These are phyloP conservation scores for Dinocampus coccinellae DNA, from an alignment of 2,888 invertebrate genomes.

Conservation along the genomic window DNA sequence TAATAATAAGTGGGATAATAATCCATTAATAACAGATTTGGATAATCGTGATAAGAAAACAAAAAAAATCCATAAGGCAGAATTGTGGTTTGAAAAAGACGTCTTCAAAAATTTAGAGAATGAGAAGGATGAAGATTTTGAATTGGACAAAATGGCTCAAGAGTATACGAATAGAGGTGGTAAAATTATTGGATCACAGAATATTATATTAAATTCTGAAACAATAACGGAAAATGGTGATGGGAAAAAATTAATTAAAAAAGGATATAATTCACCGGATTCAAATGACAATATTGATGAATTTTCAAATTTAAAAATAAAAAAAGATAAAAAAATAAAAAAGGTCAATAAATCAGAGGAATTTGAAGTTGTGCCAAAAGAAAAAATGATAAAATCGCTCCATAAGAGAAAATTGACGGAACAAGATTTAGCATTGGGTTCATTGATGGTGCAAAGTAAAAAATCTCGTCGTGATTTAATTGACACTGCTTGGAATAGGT, in stretches of 20 bases:
- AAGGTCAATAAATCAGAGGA: slow-evolving; percentile 72
- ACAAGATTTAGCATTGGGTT: slow-evolving; percentile 92
- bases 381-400: slow-evolving; percentile 72
- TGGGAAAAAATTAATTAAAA: slow-evolving; percentile 34
- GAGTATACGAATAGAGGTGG: slow-evolving; percentile 80
- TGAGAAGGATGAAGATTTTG: slow-evolving; percentile 89
- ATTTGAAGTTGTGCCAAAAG: slow-evolving; percentile 78
- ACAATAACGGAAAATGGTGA: slow-evolving; percentile 43
- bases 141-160: slow-evolving; percentile 84
- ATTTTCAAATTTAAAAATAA: slow-evolving; percentile 24
- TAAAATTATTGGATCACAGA: slow-evolving; percentile 38
- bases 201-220: slow-evolving; percentile 55
- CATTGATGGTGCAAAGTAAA: slow-evolving; percentile 89
- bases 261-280: slow-evolving; percentile 51
- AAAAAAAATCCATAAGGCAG: slow-evolving; percentile 82
- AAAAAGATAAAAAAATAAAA: slow-evolving; percentile 52
- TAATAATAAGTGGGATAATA: slow-evolving; percentile 38
- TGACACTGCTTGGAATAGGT: slow-evolving; percentile 94
- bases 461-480: slow-evolving; percentile 91
- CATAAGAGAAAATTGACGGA: slow-evolving; percentile 83
- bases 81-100: slow-evolving; percentile 90
- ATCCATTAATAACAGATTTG: slow-evolving; percentile 83
- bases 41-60: slow-evolving; percentile 82
- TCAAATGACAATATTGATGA: slow-evolving; percentile 71
- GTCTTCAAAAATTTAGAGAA: slow-evolving; percentile 83